Evolutionary conservation across 2,888 invertebrate species (phyloP), one percentile per base, ranked within the genome.

Genomic region (Agrenia bidenticulata): DNA sequence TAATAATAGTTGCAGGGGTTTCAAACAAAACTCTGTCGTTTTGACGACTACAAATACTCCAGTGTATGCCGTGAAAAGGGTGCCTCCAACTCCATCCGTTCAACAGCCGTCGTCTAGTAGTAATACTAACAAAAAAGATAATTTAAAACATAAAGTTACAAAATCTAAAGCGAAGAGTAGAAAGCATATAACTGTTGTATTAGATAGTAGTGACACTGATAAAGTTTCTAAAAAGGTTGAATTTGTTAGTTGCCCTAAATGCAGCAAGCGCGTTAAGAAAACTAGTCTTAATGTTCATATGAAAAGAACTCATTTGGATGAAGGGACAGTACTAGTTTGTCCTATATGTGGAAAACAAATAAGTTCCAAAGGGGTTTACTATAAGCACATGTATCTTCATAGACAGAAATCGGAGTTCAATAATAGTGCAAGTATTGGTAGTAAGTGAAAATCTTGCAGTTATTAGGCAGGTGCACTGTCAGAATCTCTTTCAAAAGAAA

Each of bases 371-470:
- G 72, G 72, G 17, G 72, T 72, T 15, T 70, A 67, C 58, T 72
- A 72, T 62, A 72, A 73, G 54, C 72, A 73, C 63, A 73, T 73
- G 70, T 73, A 68, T 57, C 55, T 67, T 50, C 70, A 73, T 60
- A 57, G 71, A 19, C 66, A 68, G 53, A 64, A 65, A 67, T 61
- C 32, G 5, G 32, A 32, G 11, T 7, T 4, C 32, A 4, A 61
- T 64, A 63, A 67, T 32, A n/a, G n/a, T n/a, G n/a, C n/a, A n/a
- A n/a, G n/a, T n/a, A n/a, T n/a, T n/a, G n/a, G n/a, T n/a, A n/a
- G n/a, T n/a, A n/a, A n/a, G n/a, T n/a, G n/a, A n/a, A n/a, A n/a
- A n/a, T n/a, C n/a, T n/a, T n/a, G n/a, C n/a, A n/a, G n/a, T n/a
- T n/a, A n/a, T n/a, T n/a, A n/a, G n/a, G n/a, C n/a, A n/a, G n/a